Percentiles rank a stretch among this genome's conserved stretches.
phyloP scores from a whole-genome alignment of 2,888 invertebrate genomes.

The Palloptera scutellata region DNA sequence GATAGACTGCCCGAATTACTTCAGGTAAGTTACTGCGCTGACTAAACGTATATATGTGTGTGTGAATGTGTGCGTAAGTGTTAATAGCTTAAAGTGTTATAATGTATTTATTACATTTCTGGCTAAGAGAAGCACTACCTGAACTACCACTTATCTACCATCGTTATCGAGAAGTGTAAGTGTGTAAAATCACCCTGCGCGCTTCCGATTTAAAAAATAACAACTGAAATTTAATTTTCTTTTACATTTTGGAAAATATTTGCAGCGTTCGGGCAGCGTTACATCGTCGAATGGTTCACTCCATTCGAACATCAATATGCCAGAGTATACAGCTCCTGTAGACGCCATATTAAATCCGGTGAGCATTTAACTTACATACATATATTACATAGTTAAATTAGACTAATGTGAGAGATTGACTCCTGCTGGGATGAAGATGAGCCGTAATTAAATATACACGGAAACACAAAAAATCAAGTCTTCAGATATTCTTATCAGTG shows the following conservation, averaged over 20 bases:
- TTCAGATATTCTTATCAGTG: too few relatives aligned
- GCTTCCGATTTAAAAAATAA: too few relatives aligned
- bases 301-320: slow-evolving; percentile 46
- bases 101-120: background rate
- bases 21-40: slow-evolving; percentile 51
- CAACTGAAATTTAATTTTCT: too few relatives aligned
- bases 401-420: too few relatives aligned
- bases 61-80: slow-evolving; percentile 19
- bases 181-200: too few relatives aligned
- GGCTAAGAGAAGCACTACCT: too few relatives aligned
- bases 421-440: too few relatives aligned
- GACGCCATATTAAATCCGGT: slow-evolving; percentile 61
- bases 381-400: too few relatives aligned
- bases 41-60: slow-evolving; percentile 19
- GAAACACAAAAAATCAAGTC: too few relatives aligned
- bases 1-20: slow-evolving; percentile 61
- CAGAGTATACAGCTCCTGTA: slow-evolving; percentile 52
- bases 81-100: background rate
- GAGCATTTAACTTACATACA: slow-evolving; percentile 37
- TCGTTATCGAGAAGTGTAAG: too few relatives aligned
- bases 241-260: slow-evolving; percentile 8
- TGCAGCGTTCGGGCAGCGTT: slow-evolving; percentile 55
- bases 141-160: too few relatives aligned
- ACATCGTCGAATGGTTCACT: slow-evolving; percentile 57
- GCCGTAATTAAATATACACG: too few relatives aligned